A percentile compares a stretch with the other conserved stretches of the same genome.
Evolutionary conservation across 2,888 invertebrate species (phyloP).

Genomic region (Hydrotaea diabolus): DNA sequence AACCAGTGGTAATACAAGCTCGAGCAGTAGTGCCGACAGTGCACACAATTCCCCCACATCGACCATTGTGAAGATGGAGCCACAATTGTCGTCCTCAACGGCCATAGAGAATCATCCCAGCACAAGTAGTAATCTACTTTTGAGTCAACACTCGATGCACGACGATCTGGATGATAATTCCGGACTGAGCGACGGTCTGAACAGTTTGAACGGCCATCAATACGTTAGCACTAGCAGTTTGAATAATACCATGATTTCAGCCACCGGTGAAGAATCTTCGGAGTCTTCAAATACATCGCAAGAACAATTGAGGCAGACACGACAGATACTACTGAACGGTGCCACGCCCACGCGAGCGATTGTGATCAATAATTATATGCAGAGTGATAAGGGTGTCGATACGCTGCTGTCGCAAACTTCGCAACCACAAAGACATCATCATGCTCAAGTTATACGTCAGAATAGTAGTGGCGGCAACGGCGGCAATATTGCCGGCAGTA

Average conservation of each 20-base stretch:
- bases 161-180: constrained; percentile 72
- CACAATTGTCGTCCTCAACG: constrained; percentile 64
- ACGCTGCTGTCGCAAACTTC: constrained; percentile 58
- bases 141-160: constrained; percentile 64
- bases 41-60: constrained; percentile 65
- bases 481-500: constrained; percentile 60
- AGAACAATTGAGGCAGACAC: constrained; percentile 70
- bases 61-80: constrained; percentile 72
- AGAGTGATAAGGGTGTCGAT: constrained; percentile 73
- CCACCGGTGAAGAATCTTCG: constrained; percentile 79
- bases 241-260: constrained; percentile 71
- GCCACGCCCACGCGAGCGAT: constrained; percentile 75
- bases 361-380: constrained; percentile 79
- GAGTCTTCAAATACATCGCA: constrained; percentile 77
- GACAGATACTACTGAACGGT: constrained; percentile 71
- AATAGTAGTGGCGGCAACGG: constrained; percentile 60
- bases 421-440: constrained; percentile 66
- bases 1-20: constrained; percentile 67
- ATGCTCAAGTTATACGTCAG: constrained; percentile 71
- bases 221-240: constrained; percentile 71
- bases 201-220: constrained; percentile 70
- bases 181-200: constrained; percentile 73
- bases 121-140: constrained; percentile 61
- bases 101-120: constrained; percentile 49
- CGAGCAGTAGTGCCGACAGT: constrained; percentile 54